Evolutionary conservation across 92 coral and sea anemone genomes (phyloP), one percentile per base, ranked within the genome.

Genomic region (Zoanthus gigantus): DNA sequence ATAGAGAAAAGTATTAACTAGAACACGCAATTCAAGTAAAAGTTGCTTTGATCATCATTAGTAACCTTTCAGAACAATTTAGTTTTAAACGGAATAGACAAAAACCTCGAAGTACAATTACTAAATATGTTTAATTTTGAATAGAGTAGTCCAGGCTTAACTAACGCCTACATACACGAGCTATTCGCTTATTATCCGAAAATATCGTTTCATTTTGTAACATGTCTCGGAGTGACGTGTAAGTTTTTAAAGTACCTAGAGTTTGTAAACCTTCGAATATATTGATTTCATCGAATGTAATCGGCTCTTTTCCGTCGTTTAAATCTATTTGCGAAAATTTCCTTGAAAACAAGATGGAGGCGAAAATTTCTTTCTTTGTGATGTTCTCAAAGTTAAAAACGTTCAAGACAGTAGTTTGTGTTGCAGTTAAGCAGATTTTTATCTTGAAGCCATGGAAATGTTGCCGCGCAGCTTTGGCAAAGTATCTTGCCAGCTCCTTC

Each of bases 401-500:
- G 15, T 69, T 34, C 46, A 1, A 1, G 28, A 80, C 9, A 56
- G 34, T 13, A n/a, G 12, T 29, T 65, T 0, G 4, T 45, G 74
- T 65, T 81, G 85, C 76, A 66, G 52, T 81, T 15, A 28, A 65
- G 17, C 37, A 66, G 34, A 45, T 60, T 44, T 32, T 34, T 16
- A 10, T 12, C 9, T 13, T 46, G 85, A 81, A 81, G 74, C 85
- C 85, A 81, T 65, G 34, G 60, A 81, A 29, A 30, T 81, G 85
- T 48, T 46, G 84, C 54, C 28, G 63, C 34, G 37, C 31, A 2
- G 84, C 37, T 32, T n/a, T 63, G 69, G 69, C 69, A 63, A 23
- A 17, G n/a, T n/a, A 17, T 63, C 69, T 23, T 18, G 69, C 69
- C 32, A 63, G 30, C 10, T 4, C 30, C 3, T 16, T 32, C 13